Base-by-base conservation (phyloP, 92 coral and sea anemone genomes). In the Meandrina meandrites region DNA sequence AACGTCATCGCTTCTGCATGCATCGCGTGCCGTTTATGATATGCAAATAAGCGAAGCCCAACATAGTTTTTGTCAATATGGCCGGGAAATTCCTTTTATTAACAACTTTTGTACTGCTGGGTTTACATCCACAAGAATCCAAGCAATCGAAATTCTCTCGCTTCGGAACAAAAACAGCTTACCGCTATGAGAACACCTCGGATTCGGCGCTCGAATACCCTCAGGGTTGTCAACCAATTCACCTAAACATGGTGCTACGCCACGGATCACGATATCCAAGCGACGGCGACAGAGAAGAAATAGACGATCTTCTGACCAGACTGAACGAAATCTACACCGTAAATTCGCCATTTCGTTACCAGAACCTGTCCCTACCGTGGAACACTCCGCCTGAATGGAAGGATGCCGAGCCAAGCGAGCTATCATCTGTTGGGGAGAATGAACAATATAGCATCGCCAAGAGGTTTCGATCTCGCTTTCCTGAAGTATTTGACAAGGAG, bases 261-360 rank as follows among this genome's bases (percentile, higher is more conserved):
- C 98, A 96, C 85, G 98, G 98, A 14, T 92, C 98, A 24, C 90
- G 98, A 40, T 94, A 88, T 84, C 98, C 98, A 32, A 89, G 92
- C 37, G 78, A 71, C n/a, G 82, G 83, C 10, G 88, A 91, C 45
- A 77, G 77, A 72, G 85, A 78, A 34, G 85, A 71, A 37, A 81
- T 91, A 13, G 79, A 75, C 62, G 83, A 72, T 40, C 50, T 93
- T 36, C 86, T 96, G 31, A 78, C 88, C 24, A 88, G 81, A 51
- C 76, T 96, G 3, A 91, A 96, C 79, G 22, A 81, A 60, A 67
- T 87, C 18, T 84, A 93, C 87, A 76, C 78, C 15, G 48, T 18
- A 21, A 50, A 66, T 19, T 35, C 91, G 1, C 83, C 93, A 17
- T 91, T 91, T 67, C 88, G 60, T 11, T 94, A 93, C 90, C 91